Percentiles rank a stretch among this genome's conserved stretches.
Evolutionary conservation across 1,140 invertebrate species (phyloP).

Genomic region (Zaprionus camerounensis): DNA sequence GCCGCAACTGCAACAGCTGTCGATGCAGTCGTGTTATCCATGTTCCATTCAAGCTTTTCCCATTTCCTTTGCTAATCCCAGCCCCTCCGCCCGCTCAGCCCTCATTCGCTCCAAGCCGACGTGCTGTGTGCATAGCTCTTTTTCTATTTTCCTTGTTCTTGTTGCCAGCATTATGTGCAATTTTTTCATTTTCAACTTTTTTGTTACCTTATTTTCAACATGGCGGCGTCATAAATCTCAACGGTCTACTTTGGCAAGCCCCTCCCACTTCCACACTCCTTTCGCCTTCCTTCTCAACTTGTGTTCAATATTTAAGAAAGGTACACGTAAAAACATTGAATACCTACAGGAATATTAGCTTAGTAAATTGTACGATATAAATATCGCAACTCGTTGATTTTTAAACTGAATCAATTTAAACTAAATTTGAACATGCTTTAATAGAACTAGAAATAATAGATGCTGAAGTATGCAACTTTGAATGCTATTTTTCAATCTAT

Average conservation of each 20-base stretch:
- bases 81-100: too few relatives aligned
- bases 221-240: slow-evolving; percentile 18
- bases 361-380: neutral
- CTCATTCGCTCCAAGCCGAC: neutral
- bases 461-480: too few relatives aligned
- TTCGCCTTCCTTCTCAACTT: neutral
- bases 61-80: neutral
- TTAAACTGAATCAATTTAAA: too few relatives aligned
- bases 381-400: too few relatives aligned
- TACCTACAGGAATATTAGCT: neutral
- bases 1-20: slow-evolving; percentile 41
- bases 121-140: slow-evolving; percentile 4
- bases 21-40: slow-evolving; percentile 26
- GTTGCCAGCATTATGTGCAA: neutral
- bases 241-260: neutral
- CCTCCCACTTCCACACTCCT: neutral
- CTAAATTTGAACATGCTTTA: too few relatives aligned
- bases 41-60: slow-evolving; percentile 5
- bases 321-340: neutral
- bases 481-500: too few relatives aligned
- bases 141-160: neutral
- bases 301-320: slow-evolving; percentile 5
- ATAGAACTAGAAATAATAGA: too few relatives aligned
- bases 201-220: slow-evolving; percentile 27
- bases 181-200: neutral